Evolutionary conservation across 2,888 invertebrate genomes (phyloP).

Genomic region (Clistopyga incitator): DNA sequence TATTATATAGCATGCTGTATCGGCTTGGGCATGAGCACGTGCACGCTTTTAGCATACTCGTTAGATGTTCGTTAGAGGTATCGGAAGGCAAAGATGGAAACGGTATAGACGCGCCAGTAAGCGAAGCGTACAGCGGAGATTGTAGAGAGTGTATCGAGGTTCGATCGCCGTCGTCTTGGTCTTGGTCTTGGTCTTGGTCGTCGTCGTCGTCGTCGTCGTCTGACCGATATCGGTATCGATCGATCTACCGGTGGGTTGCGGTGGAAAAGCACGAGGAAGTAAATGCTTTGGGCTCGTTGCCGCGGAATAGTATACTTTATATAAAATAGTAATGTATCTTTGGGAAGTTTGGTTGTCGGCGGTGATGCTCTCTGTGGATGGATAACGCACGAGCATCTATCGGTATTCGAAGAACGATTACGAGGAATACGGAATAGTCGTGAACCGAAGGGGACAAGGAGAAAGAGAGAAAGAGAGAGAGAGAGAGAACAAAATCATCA

Average conservation of each 20-base stretch:
- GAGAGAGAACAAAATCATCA: too few relatives aligned
- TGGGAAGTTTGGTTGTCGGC: slow-evolving; percentile 47
- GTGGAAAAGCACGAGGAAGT: slow-evolving; percentile 68
- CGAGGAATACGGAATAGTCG: slow-evolving; percentile 61
- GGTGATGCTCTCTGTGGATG: slow-evolving; percentile 50
- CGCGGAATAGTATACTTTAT: slow-evolving; percentile 59
- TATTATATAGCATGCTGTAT: slow-evolving; percentile 67
- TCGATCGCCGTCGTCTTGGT: slow-evolving; percentile 62
- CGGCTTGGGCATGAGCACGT: slow-evolving; percentile 72
- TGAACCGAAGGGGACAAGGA: slow-evolving; percentile 37
- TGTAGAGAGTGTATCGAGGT: slow-evolving; percentile 61
- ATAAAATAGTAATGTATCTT: slow-evolving; percentile 53
- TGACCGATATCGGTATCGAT: slow-evolving; percentile 68
- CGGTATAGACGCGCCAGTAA: slow-evolving; percentile 52
- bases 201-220: slow-evolving; percentile 57
- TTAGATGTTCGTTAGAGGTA: slow-evolving; percentile 71
- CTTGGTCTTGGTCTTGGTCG: slow-evolving; percentile 45
- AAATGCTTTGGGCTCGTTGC: slow-evolving; percentile 69
- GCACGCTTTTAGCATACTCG: slow-evolving; percentile 73
- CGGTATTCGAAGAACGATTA: slow-evolving; percentile 62
- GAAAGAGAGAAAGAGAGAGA: slow-evolving; percentile 40
- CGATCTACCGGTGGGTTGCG: slow-evolving; percentile 64
- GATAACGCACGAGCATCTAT: slow-evolving; percentile 30
- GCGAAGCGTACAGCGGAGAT: slow-evolving; percentile 41
- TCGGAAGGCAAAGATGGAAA: slow-evolving; percentile 66